These are phyloP conservation scores for Megaceryle maxima DNA, from an alignment of 2,113 vertebrate genomes.

Conservation along the genomic window DNA sequence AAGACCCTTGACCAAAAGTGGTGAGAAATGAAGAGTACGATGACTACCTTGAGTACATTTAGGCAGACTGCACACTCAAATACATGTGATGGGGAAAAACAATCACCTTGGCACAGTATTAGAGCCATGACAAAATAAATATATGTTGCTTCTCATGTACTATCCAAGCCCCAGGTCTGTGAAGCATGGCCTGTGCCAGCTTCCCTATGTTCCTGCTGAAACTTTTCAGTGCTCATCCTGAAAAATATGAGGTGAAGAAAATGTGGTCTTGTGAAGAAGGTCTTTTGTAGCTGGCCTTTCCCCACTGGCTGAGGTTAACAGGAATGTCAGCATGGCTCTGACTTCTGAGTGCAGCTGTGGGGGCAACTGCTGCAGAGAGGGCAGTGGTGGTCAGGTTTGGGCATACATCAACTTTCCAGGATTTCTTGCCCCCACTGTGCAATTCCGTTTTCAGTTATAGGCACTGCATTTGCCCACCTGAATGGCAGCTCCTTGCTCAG, in stretches of 20 bases:
- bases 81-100: neutral
- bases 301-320: neutral
- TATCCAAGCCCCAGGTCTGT: neutral
- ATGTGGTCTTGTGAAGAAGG: neutral
- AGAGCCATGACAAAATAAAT: neutral
- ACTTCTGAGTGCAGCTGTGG: neutral
- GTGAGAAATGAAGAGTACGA: neutral
- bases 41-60: neutral
- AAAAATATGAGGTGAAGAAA: neutral
- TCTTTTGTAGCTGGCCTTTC: neutral
- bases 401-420: neutral
- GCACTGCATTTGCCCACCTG: neutral
- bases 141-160: fast-evolving
- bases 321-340: fast-evolving
- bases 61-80: neutral
- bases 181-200: neutral
- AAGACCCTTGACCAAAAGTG: neutral
- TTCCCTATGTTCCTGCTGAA: neutral
- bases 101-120: neutral
- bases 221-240: neutral
- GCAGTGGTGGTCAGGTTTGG: neutral
- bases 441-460: neutral
- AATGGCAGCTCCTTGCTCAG: neutral
- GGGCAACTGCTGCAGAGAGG: neutral
- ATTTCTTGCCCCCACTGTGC: neutral